Base-by-base conservation (phyloP, 2,113 vertebrate species). In the Pteronura brasiliensis region DNA sequence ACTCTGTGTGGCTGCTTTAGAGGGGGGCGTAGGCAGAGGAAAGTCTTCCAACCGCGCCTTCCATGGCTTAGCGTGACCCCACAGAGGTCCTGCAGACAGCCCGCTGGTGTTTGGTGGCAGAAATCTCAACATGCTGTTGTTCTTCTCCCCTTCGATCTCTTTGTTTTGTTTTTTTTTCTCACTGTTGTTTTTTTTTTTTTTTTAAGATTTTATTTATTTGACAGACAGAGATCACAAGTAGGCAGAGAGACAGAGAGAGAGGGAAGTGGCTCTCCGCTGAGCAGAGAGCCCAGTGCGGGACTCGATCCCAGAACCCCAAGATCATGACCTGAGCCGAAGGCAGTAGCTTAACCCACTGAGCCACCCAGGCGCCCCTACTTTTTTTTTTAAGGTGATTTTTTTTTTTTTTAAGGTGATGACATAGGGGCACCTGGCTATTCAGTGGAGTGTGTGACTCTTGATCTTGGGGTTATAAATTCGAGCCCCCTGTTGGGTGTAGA, bases 61-160 rank as follows among this genome's bases (percentile, higher is more conserved):
- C 31, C 5, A 0, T 29, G 72, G 52, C 61, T 81, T 34, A 29
- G 5, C 21, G 4, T 61, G 52, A 12, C n/a, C 7, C 6, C 2
- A 4, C 17, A 1, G 39, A 84, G 47, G 52, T 74, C 11, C 15
- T 7, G 82, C 0, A 2, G 67, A 7, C 1, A 0, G 49, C n/a
- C 20, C 1, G 31, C n/a, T 63, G 92, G 59, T 23, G 1, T 39
- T 52, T 4, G 67, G 31, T 71, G 59, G 52, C 80, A 63, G 72
- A 80, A 84, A 82, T 55, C 72, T 85, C 49, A 31, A 31, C 1
- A 0, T 65, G 83, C 49, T 52, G 49, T 52, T 52, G 15, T 4
- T 52, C 49, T 52, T 52, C 4, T 52, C 34, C 12, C 34, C 44
- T n/a, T 61, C 4, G 0, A 21, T 77, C 20, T 47, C 23, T 80